phyloP scores from a whole-genome alignment of 2,797 vertebrate genomes.

The Falco cherrug region DNA sequence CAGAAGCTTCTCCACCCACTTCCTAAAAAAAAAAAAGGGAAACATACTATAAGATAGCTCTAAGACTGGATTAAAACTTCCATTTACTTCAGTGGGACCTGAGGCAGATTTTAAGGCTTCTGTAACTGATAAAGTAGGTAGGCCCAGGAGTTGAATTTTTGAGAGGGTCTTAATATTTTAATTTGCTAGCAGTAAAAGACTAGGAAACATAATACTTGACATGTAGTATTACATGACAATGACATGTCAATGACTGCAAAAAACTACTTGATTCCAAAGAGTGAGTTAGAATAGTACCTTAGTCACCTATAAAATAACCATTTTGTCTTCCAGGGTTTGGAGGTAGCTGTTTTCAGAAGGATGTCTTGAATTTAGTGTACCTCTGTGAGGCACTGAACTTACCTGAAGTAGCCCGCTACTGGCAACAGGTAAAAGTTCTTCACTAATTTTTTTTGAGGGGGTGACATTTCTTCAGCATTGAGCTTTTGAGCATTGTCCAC shows the following conservation, averaged over 20 bases:
- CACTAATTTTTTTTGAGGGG: neutral
- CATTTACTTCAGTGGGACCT: neutral
- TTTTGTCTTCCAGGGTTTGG: slow-evolving; percentile 86
- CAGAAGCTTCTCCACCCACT: neutral
- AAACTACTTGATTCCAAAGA: neutral
- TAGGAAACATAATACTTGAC: neutral
- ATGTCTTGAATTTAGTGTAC: slow-evolving; percentile 96
- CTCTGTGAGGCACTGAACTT: slow-evolving; percentile 96
- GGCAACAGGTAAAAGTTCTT: slow-evolving; percentile 90
- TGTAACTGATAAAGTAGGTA: neutral
- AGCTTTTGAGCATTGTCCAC: neutral
- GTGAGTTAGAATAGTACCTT: neutral
- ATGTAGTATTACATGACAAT: too few relatives aligned
- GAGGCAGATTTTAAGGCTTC: neutral
- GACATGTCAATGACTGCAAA: neutral
- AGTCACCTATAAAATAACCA: neutral
- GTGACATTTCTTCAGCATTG: neutral
- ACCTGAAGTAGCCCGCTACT: slow-evolving; percentile 95
- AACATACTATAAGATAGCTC: too few relatives aligned
- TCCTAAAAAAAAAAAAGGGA: neutral
- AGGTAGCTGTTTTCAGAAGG: slow-evolving; percentile 98
- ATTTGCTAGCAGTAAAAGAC: neutral
- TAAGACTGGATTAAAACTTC: neutral
- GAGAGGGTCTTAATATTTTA: neutral
- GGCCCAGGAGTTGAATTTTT: neutral